phyloP scores from a whole-genome alignment of 2,797 vertebrate genomes.

The Dromococcyx pavoninus region DNA sequence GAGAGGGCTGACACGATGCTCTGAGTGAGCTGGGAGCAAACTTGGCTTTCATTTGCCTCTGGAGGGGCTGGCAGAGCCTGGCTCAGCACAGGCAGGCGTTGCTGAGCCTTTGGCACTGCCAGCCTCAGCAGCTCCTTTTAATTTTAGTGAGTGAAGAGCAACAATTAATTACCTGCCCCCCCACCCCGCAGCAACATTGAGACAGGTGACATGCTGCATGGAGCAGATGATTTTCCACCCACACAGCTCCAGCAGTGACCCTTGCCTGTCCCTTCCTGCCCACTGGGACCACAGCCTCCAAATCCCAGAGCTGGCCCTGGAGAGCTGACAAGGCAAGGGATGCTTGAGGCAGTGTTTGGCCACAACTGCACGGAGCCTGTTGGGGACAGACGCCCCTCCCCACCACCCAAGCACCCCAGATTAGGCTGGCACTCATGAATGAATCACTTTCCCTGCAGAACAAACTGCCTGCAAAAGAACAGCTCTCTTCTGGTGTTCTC shows the following conservation, averaged over 20 bases:
- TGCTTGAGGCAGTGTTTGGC: background rate
- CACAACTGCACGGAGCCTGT: background rate
- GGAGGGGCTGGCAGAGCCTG: background rate
- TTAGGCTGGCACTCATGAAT: background rate
- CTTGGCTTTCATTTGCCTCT: background rate
- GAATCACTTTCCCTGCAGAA: constrained; percentile 3
- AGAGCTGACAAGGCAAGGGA: background rate
- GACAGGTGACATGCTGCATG: rapidly evolving
- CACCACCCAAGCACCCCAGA: rapidly evolving
- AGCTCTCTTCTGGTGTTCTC: background rate
- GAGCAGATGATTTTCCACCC: background rate
- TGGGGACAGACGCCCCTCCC: background rate
- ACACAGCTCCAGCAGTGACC: background rate
- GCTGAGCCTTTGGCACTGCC: background rate
- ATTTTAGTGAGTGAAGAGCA: background rate
- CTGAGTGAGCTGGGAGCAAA: background rate
- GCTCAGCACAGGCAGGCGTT: background rate
- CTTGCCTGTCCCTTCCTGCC: background rate
- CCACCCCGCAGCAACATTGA: rapidly evolving
- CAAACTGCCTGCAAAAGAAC: constrained; percentile 4
- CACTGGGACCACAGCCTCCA: background rate
- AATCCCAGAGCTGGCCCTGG: background rate
- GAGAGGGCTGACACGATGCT: background rate
- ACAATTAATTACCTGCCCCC: background rate
- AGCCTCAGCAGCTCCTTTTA: background rate